Evolutionary conservation across 2,888 invertebrate genomes (phyloP), one percentile per base, ranked within the genome.

Genomic region (Tenthredo distinguenda): DNA sequence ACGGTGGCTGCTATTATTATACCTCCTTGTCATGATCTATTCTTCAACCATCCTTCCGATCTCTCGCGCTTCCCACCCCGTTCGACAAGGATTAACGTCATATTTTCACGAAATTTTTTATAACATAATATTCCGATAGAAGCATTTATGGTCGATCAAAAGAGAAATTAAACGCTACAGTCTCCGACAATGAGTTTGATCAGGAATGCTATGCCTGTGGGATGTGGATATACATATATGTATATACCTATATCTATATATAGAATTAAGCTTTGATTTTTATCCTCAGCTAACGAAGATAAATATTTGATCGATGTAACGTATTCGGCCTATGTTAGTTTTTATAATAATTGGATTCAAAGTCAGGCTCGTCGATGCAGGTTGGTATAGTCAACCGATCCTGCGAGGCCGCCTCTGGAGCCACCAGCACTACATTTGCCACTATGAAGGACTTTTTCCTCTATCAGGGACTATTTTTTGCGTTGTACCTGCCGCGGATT

Each of bases 381-480:
- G 31, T 74, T 12, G 31, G 31, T 77, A 26, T 43, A 76, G 71
- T 76, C 40, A 15, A 40, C 15, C 31, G 50, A 21, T 18, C 31
- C 12, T 31, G 31, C 31, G 55, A 77, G 18, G 34, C 68, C 43
- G 83, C 65, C 65, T 65, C 79, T 85, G 85, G 85, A 87, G 88
- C 86, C 87, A 88, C 86, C 90, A 88, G 88, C 90, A 87, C 85
- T 86, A 88, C 87, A 87, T 89, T 89, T 87, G 89, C 89, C 88
- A 79, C 86, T 90, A 89, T 87, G 89, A 90, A 87, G 85, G 87
- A 89, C 87, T 90, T 90, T 89, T 90, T 90, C 87, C 81, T 43
- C 68, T 43, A 76, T 77, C 85, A 84, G 86, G 86, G 84, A 43
- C 47, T 34, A 84, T 84, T 86, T 87, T 86, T 84, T 84, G 87